Conservation (phyloP, 1,140 invertebrate species). For the Pseudomyrmex sp. region DNA sequence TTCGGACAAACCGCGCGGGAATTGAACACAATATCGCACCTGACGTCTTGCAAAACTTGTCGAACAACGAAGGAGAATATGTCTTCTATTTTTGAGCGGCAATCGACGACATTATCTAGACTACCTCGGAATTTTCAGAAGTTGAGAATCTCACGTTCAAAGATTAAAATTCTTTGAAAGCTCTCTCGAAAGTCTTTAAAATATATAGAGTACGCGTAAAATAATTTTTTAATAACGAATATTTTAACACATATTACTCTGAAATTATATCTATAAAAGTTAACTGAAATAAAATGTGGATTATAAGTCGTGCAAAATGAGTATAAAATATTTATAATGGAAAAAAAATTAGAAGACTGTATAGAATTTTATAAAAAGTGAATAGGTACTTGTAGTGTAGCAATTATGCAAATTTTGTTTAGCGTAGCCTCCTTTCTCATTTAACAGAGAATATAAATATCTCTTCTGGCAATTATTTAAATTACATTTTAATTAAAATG, state of each 20-base stretch:
- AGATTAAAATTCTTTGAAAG: slow-evolving; percentile 12
- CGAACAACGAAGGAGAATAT: not conserved
- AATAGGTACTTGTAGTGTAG: not conserved
- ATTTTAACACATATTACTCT: too few relatives aligned
- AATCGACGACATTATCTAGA: slow-evolving; percentile 21
- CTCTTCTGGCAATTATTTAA: slow-evolving; percentile 29
- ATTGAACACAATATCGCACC: slow-evolving; percentile 45
- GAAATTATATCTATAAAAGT: not conserved
- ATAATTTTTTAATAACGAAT: not conserved
- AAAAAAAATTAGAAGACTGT: not conserved
- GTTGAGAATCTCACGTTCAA: slow-evolving; percentile 15
- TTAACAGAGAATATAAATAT: slow-evolving; percentile 22
- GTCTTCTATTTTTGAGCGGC: not conserved
- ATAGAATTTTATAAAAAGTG: slow-evolving; percentile 8
- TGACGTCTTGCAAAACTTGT: slow-evolving; percentile 35
- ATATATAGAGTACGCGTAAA: too few relatives aligned
- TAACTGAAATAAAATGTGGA: not conserved
- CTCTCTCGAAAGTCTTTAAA: not conserved
- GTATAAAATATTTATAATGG: not conserved
- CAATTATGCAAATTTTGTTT: slow-evolving; percentile 16
- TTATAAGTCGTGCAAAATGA: not conserved
- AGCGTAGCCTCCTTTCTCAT: not conserved
- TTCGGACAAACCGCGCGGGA: slow-evolving; percentile 43
- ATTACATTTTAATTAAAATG: slow-evolving; percentile 51
- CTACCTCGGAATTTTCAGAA: slow-evolving; percentile 22